These are phyloP conservation scores for Halcyon malimbica DNA, from an alignment of 2,113 vertebrate species.

Conservation along the genomic window DNA sequence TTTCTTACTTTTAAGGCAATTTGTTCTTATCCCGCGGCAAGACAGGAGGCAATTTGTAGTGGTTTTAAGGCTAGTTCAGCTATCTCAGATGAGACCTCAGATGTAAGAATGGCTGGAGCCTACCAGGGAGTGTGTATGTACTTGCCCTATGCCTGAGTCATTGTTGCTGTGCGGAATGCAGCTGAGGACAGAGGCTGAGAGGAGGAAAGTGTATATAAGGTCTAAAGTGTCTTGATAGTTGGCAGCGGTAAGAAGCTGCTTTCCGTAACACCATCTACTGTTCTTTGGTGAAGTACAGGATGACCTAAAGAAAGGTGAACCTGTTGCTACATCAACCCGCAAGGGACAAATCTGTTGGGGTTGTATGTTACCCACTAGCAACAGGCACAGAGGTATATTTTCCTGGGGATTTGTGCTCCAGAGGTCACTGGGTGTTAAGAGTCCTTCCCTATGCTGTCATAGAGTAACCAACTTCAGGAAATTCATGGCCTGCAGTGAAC, in stretches of 20 bases:
- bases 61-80: background rate
- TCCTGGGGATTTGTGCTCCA: background rate
- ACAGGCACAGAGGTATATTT: background rate
- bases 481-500: background rate
- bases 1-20: background rate
- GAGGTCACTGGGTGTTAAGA: background rate
- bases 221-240: background rate
- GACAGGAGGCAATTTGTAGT: background rate
- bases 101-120: background rate
- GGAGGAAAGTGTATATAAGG: background rate
- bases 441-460: rapidly evolving
- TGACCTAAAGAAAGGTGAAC: background rate
- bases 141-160: background rate
- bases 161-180: background rate
- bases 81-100: background rate
- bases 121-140: too few relatives aligned
- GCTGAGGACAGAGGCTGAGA: rapidly evolving
- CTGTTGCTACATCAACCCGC: background rate
- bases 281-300: background rate
- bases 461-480: background rate
- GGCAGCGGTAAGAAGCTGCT: background rate
- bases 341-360: background rate
- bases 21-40: background rate
- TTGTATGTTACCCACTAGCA: background rate
- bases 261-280: background rate